A percentile compares a stretch with the other conserved stretches of the same genome.
phyloP scores from a whole-genome alignment of 2,888 invertebrate species.

The Drosophila planitibia region DNA sequence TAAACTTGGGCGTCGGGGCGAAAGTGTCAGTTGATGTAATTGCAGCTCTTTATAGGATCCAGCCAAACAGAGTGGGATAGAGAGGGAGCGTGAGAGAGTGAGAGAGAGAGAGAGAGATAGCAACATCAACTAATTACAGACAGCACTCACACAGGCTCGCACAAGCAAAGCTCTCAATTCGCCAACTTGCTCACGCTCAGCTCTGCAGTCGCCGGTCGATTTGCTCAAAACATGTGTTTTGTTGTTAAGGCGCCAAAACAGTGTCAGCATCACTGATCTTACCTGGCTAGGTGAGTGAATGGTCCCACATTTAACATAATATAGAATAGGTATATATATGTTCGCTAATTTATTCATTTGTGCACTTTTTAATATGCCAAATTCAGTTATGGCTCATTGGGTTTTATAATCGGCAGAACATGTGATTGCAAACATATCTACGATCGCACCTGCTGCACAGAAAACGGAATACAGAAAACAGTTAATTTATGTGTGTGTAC shows the following conservation, averaged over 20 bases:
- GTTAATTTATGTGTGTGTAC: conserved; percentile 15
- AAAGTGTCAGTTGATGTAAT: conserved; percentile 64
- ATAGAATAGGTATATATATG: too few species aligned
- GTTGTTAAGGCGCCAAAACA: conserved; percentile 56
- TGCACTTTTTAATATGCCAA: background rate
- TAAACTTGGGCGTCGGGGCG: conserved; percentile 43
- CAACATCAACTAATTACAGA: conserved; percentile 33
- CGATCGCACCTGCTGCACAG: conserved; percentile 26
- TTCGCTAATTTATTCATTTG: background rate
- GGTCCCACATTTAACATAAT: background rate
- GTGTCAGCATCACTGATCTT: conserved; percentile 24
- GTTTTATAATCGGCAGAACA: conserved; percentile 27
- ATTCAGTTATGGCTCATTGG: background rate
- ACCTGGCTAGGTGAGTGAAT: background rate
- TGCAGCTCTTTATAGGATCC: conserved; percentile 39
- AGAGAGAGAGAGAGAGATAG: conserved; percentile 18
- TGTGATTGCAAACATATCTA: conserved; percentile 62
- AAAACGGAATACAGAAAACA: background rate
- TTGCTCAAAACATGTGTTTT: conserved; percentile 65
- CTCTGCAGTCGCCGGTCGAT: conserved; percentile 9
- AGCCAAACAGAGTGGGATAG: conserved; percentile 23
- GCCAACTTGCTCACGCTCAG: conserved; percentile 10
- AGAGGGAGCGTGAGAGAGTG: background rate
- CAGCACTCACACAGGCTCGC: conserved; percentile 10
- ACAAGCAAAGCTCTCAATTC: conserved; percentile 22